Evolutionary conservation across 2,888 invertebrate genomes (phyloP), one percentile per base, ranked within the genome.

Genomic region (Eupithecia centaureata): DNA sequence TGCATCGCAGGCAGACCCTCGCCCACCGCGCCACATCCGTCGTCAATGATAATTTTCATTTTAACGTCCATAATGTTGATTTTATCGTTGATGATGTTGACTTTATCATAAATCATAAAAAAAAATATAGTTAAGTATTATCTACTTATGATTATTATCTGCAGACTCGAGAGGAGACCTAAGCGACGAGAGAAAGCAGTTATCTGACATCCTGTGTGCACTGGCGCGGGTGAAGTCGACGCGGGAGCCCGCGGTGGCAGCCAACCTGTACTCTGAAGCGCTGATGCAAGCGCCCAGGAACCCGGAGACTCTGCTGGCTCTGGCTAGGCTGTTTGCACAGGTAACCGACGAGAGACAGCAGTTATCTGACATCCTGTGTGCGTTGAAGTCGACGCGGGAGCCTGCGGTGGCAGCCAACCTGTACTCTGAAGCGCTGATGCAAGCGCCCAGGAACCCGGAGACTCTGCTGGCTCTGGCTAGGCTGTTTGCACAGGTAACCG

Each of bases 191-290:
- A 92, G 89, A 67, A 83, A 82, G 68, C 80, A 82, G 59, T 75
- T 94, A 66, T 90, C 93, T 0, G 75, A 79, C 18, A 87, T 93
- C 5, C 82, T 93, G 0, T 88, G 89, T 72, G 79, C 82, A 8
- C 33, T 7, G 10, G 10, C 10, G n/a, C n/a, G n/a, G 61, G 77
- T 93, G 72, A 93, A 91, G 74, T 81, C 86, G 0, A 62, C 75
- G 1, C 88, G 86, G 8, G 94, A 94, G 58, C 91, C 92, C 0
- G 86, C 86, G 57, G 95, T 97, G 3, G 95, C 96, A 67, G 97
- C 98, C 0, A 95, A 94, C 72, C 94, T 96, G 81, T 98, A 98
- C 83, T 97, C 98, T 70, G 98, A 99, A 83, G 97, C 98, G 0
- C 87, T 99, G 32, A 95, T 95, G 57, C 95, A 97, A 79, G 95